Evolutionary conservation across 2,113 vertebrate species (phyloP).

Genomic region (Saiga tatarica): DNA sequence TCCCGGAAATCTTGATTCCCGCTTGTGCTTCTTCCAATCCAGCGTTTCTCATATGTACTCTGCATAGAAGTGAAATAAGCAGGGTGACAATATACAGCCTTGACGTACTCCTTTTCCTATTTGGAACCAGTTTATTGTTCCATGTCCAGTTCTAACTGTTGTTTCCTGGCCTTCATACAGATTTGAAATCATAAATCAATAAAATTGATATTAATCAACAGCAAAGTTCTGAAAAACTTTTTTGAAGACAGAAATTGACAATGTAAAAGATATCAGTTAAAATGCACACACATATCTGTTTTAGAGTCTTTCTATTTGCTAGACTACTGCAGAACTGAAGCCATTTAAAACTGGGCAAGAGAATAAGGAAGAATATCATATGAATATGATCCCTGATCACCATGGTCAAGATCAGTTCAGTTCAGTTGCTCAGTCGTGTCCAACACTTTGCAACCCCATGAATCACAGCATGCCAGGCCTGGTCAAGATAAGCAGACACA

Average conservation of each 20-base stretch:
- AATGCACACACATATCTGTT: background rate
- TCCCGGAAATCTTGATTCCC: no score
- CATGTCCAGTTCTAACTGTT: no score
- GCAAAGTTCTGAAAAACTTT: background rate
- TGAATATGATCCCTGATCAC: background rate
- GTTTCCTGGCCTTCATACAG: no score
- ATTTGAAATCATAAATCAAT: background rate
- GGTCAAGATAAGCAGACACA: background rate
- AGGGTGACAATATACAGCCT: no score
- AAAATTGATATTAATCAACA: background rate
- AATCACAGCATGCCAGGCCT: no score
- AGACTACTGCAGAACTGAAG: background rate
- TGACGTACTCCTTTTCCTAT: no score
- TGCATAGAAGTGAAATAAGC: no score
- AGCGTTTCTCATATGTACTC: no score
- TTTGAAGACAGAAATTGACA: background rate
- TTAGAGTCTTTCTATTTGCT: background rate
- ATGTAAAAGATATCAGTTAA: background rate
- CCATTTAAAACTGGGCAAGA: background rate
- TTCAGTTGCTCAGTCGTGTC: no score
- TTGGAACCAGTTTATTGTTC: no score
- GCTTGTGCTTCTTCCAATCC: no score
- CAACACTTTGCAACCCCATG: fast-evolving
- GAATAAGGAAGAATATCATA: background rate
- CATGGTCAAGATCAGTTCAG: background rate